Conservation (phyloP, 2,113 vertebrate genomes). For the Piaya cayana region DNA sequence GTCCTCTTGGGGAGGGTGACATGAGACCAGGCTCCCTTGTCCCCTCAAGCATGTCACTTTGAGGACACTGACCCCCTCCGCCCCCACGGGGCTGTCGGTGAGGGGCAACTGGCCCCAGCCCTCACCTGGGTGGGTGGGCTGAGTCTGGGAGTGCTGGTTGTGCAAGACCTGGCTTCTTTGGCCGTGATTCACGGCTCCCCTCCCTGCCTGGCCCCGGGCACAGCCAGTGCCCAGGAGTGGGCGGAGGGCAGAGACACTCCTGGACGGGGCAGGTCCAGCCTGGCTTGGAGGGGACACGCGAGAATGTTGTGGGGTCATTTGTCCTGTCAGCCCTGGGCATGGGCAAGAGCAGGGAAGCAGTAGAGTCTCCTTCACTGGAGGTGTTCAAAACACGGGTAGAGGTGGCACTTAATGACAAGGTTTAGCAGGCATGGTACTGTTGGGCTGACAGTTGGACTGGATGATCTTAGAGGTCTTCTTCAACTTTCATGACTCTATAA, state of each 20-base stretch:
- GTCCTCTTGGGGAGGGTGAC: too few relatives aligned
- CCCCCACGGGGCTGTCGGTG: not conserved
- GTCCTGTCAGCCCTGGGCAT: not conserved
- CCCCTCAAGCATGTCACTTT: not conserved
- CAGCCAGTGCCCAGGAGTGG: not conserved
- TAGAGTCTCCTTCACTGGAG: too few relatives aligned
- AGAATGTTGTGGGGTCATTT: not conserved
- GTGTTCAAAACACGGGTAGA: too few relatives aligned
- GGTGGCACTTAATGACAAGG: too few relatives aligned
- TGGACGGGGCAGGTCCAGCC: not conserved
- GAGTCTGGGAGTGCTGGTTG: not conserved
- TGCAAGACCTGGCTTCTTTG: not conserved
- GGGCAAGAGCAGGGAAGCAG: not conserved
- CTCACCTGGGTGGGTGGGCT: not conserved
- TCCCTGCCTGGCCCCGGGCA: not conserved
- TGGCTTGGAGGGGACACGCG: not conserved
- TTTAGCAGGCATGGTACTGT: too few relatives aligned
- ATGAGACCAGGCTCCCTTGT: not conserved
- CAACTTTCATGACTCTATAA: too few relatives aligned
- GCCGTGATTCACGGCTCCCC: constrained; percentile 13
- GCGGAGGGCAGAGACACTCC: not conserved
- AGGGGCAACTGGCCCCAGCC: not conserved
- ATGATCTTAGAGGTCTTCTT: too few relatives aligned
- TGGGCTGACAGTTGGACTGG: too few relatives aligned
- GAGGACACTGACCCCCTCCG: not conserved